Conservation (phyloP, 1,140 invertebrate genomes). For the Heliconius hermathena region DNA sequence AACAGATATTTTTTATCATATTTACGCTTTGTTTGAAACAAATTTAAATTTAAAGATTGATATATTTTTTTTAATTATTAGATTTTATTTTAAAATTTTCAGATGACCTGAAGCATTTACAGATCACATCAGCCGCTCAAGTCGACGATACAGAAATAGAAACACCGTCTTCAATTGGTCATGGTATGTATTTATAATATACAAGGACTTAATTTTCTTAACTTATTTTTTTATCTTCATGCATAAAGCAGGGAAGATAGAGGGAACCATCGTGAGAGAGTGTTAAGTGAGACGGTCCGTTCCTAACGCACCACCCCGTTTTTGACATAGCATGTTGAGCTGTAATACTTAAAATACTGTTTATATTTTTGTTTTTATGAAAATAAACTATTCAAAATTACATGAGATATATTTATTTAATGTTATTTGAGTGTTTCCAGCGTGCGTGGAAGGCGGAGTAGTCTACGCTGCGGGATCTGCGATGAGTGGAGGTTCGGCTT, state of each 20-base stretch:
- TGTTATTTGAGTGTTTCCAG: slow-evolving; percentile 72
- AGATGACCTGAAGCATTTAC: slow-evolving; percentile 59
- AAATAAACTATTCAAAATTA: background rate
- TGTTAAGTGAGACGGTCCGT: too few species aligned
- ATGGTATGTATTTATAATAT: slow-evolving; percentile 48
- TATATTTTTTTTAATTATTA: background rate
- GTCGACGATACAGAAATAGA: slow-evolving; percentile 46
- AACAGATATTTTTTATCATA: too few species aligned
- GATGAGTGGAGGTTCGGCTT: slow-evolving; percentile 88
- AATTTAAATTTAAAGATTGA: too few species aligned
- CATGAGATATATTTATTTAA: slow-evolving; percentile 3
- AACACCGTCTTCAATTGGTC: slow-evolving; percentile 44
- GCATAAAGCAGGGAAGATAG: background rate
- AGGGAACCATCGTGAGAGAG: too few species aligned
- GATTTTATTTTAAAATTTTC: slow-evolving; percentile 19
- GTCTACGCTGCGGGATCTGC: slow-evolving; percentile 92
- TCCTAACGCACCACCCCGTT: too few species aligned
- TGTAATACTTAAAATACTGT: too few species aligned
- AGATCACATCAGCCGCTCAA: slow-evolving; percentile 44
- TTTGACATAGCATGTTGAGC: too few species aligned
- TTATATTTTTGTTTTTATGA: background rate
- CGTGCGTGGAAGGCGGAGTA: slow-evolving; percentile 88
- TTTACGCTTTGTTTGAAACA: too few species aligned
- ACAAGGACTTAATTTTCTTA: background rate
- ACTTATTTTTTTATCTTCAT: background rate